These are phyloP conservation scores for Acanthisitta chloris DNA, from an alignment of 2,113 vertebrate species.

Conservation along the genomic window DNA sequence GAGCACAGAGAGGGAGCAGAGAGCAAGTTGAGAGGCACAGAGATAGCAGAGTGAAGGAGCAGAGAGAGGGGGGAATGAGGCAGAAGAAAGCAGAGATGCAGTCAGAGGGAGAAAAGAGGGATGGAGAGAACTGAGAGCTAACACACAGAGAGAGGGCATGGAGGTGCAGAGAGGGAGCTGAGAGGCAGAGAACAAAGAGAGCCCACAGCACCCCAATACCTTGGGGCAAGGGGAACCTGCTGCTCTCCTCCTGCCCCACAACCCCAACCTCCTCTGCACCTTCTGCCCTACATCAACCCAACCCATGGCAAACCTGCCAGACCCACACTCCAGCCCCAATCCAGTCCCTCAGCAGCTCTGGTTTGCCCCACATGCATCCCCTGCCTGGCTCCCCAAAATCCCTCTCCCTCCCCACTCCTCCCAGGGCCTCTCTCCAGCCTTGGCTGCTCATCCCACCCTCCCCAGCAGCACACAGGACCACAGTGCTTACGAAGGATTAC, in stretches of 20 bases:
- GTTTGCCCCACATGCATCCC: fast-evolving
- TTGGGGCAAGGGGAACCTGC: neutral
- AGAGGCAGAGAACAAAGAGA: neutral
- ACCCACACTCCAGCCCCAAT: neutral
- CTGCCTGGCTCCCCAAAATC: neutral
- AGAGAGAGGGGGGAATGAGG: neutral
- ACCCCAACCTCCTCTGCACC: neutral
- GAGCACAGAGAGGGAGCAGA: neutral
- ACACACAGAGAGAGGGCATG: neutral
- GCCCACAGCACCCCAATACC: no score
- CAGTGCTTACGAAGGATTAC: neutral
- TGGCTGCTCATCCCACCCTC: fast-evolving
- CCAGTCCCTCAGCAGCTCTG: neutral
- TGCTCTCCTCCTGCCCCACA: neutral
- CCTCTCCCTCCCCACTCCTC: neutral
- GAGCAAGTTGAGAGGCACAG: neutral
- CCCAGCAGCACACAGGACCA: neutral
- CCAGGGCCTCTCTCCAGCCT: neutral
- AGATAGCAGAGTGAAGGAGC: neutral
- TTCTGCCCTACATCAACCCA: neutral
- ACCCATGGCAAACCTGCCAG: neutral
- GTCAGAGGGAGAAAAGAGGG: no score
- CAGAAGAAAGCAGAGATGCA: neutral
- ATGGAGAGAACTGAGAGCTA: neutral
- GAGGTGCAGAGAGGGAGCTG: neutral